Base-by-base conservation (phyloP, 1,140 invertebrate genomes). In the Cotesia vestalis region DNA sequence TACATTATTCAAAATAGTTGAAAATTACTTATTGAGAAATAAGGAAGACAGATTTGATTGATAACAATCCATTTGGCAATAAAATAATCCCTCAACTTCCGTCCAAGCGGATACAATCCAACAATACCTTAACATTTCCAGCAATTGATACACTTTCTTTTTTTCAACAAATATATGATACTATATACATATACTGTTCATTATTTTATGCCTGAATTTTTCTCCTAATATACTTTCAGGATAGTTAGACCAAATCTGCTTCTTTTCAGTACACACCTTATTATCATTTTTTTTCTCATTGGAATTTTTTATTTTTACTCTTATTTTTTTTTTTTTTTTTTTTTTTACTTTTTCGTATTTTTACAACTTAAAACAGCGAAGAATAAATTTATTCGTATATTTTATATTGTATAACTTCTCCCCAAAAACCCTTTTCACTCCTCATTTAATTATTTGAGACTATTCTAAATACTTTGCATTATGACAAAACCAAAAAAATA, bases 21-120 rank as follows among this genome's bases (percentile, higher is more conserved):
- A 46, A 46, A 46, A 46, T 46, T 46, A 46, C 5, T 46, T 46
- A 46, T 46, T 46, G 40, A 46, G 6, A 46, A 46, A 46, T 46
- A 8, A 46, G 40, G 40, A 40, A 46, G 40, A 46, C 8, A 46
- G 40, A 46, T 46, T 46, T 46, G 40, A 46, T 46, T 46, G 40
- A 64, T 52, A 59, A 77, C 73, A 66, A 77, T 74, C 40, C 40
- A 40, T 40, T 46, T 46, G 40, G 40, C 40, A 46, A 46, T 72
- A 75, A 73, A 73, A 69, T 73, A 52, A 73, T 66, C 36, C 73
- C 68, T 71, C 63, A 57, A 72, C 75, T 80, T 78, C 76, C 73
- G 76, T 68, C 71, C 20, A 75, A 46, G 76, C 75, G 77, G 75
- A 79, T 78, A 79, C 77, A 77, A 79, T 73, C 76, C 59, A 76